Base-by-base conservation (phyloP, 2,113 vertebrate genomes). In the Sterrhoptilus dennistouni region DNA sequence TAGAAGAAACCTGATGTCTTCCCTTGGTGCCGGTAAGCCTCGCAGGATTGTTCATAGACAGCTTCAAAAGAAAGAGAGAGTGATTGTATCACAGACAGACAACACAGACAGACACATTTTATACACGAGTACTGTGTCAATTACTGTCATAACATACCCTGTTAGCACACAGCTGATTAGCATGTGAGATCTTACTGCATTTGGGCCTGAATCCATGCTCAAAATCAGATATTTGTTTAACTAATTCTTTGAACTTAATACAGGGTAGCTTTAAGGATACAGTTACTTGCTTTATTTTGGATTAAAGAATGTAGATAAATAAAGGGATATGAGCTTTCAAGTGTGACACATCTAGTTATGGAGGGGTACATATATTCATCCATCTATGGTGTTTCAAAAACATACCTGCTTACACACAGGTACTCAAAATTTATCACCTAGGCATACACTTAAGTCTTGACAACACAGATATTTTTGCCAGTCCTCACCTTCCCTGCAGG, bases 31-130 rank as follows among this genome's bases (percentile, higher is more conserved):
- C 98, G 98, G 94, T 99, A 99, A 54, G 98, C 98, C 95, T 99
- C 99, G 3, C 99, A 99, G 42, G 99, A 99, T 3, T 98, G 97
- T 68, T 99, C 99, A 44, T 99, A 99, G 87, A 99, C 96, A 42
- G 99, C 99, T 99, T 97, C 25, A 93, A 96, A 76, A 86, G 77
- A 90, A 33, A 70, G 47, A 87, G 14, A 92, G 28, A 92, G 27
- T 23, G 53, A 59, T 9, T 36, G 31, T 38, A 57, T 42, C 40
- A 69, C 28, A 49, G 78, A 92, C 22, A 79, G 42, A n/a, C 21
- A 76, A 40, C 40, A 49, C 33, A 88, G 33, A n/a, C 11, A 70
- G 23, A 24, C 6, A 40, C 0, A 0, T 61, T 69, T 69, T 29
- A 50, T 27, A 52, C 3, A 3, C 4, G 8, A 77, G 6, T 6